Conservation (phyloP, 1,140 invertebrate genomes). For the Antheraea mylitta region DNA sequence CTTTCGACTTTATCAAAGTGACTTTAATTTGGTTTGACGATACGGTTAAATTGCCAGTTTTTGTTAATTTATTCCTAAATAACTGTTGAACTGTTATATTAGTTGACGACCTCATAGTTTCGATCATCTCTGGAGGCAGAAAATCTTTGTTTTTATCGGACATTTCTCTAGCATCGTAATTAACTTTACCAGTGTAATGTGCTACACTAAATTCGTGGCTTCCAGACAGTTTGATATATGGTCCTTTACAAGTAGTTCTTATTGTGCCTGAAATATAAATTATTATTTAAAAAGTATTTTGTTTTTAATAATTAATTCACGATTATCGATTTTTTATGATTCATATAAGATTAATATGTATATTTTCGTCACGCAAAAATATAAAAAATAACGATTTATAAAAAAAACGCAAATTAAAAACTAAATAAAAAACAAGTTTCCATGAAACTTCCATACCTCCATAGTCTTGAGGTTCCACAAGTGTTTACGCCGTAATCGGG, state of each 20-base stretch:
- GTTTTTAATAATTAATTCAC: background rate
- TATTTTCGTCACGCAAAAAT: no score
- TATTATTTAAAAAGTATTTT: no score
- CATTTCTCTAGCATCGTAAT: conserved; percentile 90
- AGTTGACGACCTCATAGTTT: conserved; percentile 88
- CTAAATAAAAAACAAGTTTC: no score
- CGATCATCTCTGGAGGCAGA: conserved; percentile 91
- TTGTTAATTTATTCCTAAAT: conserved; percentile 92
- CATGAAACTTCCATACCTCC: no score
- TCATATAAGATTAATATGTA: no score
- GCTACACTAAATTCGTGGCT: conserved; percentile 87
- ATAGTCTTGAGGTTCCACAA: no score
- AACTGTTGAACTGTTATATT: conserved; percentile 86
- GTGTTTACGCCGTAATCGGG: no score
- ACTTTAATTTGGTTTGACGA: conserved; percentile 59
- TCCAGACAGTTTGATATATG: conserved; percentile 82
- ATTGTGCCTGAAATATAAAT: conserved; percentile 73
- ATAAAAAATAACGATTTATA: no score
- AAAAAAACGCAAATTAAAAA: no score
- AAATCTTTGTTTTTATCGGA: conserved; percentile 94
- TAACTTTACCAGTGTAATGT: conserved; percentile 91
- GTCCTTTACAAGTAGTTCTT: conserved; percentile 74
- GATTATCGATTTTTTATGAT: no score
- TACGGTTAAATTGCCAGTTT: conserved; percentile 87
- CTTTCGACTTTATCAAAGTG: conserved; percentile 74